These are phyloP conservation scores for Petrolisthes manimaculis DNA, from an alignment of 2,888 invertebrate genomes.

Conservation along the genomic window DNA sequence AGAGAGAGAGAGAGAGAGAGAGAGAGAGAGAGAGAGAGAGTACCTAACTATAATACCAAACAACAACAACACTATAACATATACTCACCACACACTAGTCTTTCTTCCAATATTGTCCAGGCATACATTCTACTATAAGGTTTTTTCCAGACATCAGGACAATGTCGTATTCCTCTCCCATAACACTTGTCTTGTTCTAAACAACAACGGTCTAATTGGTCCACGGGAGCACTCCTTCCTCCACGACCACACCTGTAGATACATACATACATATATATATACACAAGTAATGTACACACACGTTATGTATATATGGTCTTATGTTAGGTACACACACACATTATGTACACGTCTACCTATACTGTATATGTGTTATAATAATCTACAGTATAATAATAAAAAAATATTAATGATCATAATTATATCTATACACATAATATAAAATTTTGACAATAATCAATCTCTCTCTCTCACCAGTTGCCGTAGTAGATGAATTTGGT, in stretches of 20 bases:
- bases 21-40: too few species aligned
- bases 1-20: neutral
- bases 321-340: neutral
- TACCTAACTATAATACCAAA: neutral
- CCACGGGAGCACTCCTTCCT: constrained; percentile 59
- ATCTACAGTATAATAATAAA: neutral
- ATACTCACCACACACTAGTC: constrained; percentile 54
- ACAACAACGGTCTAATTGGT: constrained; percentile 58
- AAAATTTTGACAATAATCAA: neutral
- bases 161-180: constrained; percentile 45
- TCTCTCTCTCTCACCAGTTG: constrained; percentile 49
- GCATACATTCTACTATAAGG: constrained; percentile 61
- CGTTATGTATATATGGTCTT: neutral
- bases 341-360: neutral
- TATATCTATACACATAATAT: neutral
- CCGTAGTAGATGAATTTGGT: constrained; percentile 59
- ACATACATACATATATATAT: neutral
- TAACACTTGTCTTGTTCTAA: constrained; percentile 62
- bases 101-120: constrained; percentile 52
- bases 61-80: neutral
- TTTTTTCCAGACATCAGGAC: constrained; percentile 58
- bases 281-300: neutral
- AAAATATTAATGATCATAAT: neutral
- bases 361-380: too few species aligned
- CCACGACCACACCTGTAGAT: constrained; percentile 56